These are phyloP conservation scores for Hirundo rustica DNA, from an alignment of 2,797 vertebrate species.

Conservation along the genomic window DNA sequence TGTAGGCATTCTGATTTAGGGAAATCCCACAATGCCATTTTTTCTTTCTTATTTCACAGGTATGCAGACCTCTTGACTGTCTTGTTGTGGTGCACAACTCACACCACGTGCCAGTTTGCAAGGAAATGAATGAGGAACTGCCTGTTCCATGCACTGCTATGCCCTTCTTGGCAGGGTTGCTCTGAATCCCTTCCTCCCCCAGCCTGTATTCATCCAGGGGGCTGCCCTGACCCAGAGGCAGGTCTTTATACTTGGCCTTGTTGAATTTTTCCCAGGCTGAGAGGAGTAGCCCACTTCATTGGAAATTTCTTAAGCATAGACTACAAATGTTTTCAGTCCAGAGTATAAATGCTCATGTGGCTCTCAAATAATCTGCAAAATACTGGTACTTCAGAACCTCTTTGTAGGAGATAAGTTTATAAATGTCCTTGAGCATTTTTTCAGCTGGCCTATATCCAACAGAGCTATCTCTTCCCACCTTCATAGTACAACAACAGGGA, in stretches of 20 bases:
- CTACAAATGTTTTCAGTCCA: background rate
- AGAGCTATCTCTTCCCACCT: background rate
- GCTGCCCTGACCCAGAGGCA: background rate
- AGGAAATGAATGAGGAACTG: background rate
- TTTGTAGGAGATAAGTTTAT: background rate
- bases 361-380: background rate
- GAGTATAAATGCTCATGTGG: background rate
- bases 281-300: background rate
- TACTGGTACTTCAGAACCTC: background rate
- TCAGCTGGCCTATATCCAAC: background rate
- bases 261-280: background rate
- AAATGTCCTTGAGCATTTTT: background rate
- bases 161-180: background rate
- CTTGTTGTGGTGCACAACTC: background rate
- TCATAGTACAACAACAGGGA: fast-evolving
- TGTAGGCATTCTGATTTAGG: background rate
- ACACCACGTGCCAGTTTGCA: fast-evolving
- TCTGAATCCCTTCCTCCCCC: background rate
- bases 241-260: background rate
- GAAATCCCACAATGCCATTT: background rate
- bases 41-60: background rate
- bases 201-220: background rate
- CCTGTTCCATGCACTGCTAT: fast-evolving
- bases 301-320: background rate
- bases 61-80: background rate